Conservation (phyloP, 1,140 invertebrate genomes). For the Procambarus clarkii region DNA sequence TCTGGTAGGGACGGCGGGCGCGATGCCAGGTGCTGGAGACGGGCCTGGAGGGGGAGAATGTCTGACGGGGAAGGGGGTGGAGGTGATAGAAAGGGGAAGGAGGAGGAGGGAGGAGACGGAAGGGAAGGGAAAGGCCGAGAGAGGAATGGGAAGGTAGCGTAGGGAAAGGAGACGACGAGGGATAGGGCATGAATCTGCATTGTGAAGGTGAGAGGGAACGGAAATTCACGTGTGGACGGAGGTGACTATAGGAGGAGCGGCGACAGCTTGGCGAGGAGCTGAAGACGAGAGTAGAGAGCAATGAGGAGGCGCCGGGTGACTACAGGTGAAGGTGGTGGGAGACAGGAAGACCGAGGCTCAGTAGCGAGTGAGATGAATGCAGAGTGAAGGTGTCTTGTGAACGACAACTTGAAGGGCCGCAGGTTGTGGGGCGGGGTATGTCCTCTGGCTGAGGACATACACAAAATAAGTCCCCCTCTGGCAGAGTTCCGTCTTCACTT, state of each 20-base stretch:
- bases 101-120: background rate
- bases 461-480: too few relatives aligned
- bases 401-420: too few relatives aligned
- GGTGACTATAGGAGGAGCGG: background rate
- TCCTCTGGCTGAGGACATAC: background rate
- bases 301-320: background rate
- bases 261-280: background rate
- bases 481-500: too few relatives aligned
- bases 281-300: background rate
- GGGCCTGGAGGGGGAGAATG: background rate
- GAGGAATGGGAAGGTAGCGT: too few relatives aligned
- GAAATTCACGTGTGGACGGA: too few relatives aligned
- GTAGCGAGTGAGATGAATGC: too few relatives aligned
- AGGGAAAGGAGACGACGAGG: background rate
- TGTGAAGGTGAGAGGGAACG: background rate
- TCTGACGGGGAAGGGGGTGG: background rate
- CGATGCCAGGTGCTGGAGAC: background rate
- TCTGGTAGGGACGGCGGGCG: background rate
- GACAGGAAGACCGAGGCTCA: background rate
- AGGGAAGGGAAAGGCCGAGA: background rate
- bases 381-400: too few relatives aligned
- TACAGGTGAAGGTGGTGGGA: slow-evolving; percentile 4
- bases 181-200: background rate
- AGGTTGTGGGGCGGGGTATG: too few relatives aligned
- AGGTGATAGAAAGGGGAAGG: background rate